Evolutionary conservation across 2,888 invertebrate genomes (phyloP).

Genomic region (Leptinotarsa peninsularis): DNA sequence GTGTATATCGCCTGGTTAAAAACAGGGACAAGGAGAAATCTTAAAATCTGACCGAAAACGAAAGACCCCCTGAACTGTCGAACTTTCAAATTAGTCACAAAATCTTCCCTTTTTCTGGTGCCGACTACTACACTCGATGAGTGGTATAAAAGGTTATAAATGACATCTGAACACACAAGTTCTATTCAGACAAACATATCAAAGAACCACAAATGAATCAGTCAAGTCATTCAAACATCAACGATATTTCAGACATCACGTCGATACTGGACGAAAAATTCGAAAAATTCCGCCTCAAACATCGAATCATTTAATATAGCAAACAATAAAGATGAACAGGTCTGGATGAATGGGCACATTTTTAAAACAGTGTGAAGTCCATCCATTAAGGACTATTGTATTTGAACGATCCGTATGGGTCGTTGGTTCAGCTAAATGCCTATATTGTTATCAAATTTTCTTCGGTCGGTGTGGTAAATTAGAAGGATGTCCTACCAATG

Average conservation of each 20-base stretch:
- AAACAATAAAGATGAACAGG: constrained; percentile 53
- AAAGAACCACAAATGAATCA: constrained; percentile 4
- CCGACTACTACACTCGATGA: constrained; percentile 12
- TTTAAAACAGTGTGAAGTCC: constrained; percentile 67
- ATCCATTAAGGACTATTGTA: constrained; percentile 61
- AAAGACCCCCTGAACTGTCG: not conserved
- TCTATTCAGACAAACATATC: constrained; percentile 16
- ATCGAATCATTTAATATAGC: constrained; percentile 41
- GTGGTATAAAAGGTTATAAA: not conserved
- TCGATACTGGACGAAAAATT: constrained; percentile 36
- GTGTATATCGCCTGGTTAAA: too few species aligned
- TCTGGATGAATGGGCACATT: constrained; percentile 64
- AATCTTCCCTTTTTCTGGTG: not conserved
- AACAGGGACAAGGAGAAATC: too few species aligned
- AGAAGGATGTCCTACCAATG: constrained; percentile 2
- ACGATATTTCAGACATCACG: constrained; percentile 36
- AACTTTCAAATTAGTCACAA: constrained; percentile 1
- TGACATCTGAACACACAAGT: constrained; percentile 7
- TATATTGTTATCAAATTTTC: constrained; percentile 65
- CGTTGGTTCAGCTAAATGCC: constrained; percentile 57
- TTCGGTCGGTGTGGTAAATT: constrained; percentile 45
- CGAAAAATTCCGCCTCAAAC: constrained; percentile 35
- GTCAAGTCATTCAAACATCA: constrained; percentile 19
- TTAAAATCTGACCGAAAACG: not conserved
- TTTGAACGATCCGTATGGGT: constrained; percentile 52